Base-by-base conservation (phyloP, 2,888 invertebrate genomes). In the Conops quadrifasciatus region DNA sequence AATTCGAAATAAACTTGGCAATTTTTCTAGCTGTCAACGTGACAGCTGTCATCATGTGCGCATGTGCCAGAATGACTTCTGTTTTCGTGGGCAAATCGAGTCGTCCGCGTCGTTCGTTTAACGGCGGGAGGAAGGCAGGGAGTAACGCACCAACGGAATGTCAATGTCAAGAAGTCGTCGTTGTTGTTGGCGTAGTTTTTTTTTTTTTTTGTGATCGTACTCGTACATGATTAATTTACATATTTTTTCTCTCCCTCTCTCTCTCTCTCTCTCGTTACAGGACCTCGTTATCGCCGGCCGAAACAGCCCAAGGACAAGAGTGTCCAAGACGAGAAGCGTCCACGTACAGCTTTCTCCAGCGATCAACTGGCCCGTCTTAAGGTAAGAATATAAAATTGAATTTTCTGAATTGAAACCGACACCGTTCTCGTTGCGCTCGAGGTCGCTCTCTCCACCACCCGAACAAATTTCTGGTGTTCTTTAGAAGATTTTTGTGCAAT, bases 311-410 rank as follows among this genome's bases (percentile, higher is more conserved):
- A 86, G 81, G 86, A 86, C 75, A 84, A 85, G 75, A 85, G 89
- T 85, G 78, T 78, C 51, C n/a, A n/a, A 36, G 94, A 94, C 77
- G 96, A 96, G 86, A 98, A 98, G 84, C 88, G 98, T 78, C 98
- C 98, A 0, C 87, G 98, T 66, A 98, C 98, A 1, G 98, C 98
- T 15, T 98, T 98, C 88, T 96, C 96, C 69, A 93, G 94, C 67
- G 96, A 97, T 56, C 98, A 98, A 83, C 89, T 98, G 77, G 91
- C 93, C 5, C 89, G 96, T 79, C 88, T 98, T 80, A 97, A 96
- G 89, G 90, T 90, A 79, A 81, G 81, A 79, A 77, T 71, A 19
- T 11, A 53, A 21, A 43, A 51, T 16, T 53, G 4, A 5, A 15
- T 53, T n/a, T 13, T 36, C 36, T 19, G 15, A 11, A 36, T 36